Percentiles rank a stretch among this genome's conserved stretches.
Evolutionary conservation across 2,113 vertebrate species (phyloP).

Genomic region (Rostratula benghalensis): DNA sequence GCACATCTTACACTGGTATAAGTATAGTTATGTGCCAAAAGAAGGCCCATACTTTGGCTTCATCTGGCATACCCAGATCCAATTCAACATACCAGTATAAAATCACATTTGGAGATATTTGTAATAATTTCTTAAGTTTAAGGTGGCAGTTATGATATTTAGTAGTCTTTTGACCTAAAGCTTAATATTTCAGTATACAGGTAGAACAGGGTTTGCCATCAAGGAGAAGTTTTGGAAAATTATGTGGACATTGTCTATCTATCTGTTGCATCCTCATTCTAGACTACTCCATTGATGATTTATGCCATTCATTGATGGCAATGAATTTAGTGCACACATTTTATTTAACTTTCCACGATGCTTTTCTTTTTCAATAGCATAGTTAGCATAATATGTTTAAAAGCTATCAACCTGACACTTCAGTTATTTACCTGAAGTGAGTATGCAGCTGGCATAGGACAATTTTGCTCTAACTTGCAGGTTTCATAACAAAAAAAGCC

Average conservation of each 20-base stretch:
- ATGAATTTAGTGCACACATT: not conserved
- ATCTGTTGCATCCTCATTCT: not conserved
- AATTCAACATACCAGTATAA: not conserved
- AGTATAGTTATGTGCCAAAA: not conserved
- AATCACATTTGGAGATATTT: not conserved
- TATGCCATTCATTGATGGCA: not conserved
- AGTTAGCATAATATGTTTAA: not conserved
- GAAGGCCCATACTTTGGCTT: not conserved
- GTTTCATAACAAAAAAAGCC: not conserved
- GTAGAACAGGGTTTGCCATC: not conserved
- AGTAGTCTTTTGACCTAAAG: not conserved
- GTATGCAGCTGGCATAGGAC: not conserved
- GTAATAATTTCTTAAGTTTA: not conserved
- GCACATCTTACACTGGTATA: not conserved
- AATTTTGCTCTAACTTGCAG: not conserved
- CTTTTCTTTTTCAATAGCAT: not conserved
- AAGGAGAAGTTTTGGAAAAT: not conserved
- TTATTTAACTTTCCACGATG: not conserved
- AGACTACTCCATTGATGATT: not conserved
- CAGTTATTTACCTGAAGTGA: not conserved
- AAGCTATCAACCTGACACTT: not conserved
- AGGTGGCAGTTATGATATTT: not conserved
- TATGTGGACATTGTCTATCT: not conserved
- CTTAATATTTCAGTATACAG: not conserved
- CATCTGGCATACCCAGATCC: not conserved